A percentile compares a stretch with the other conserved stretches of the same genome.
phyloP scores from a whole-genome alignment of 2,113 vertebrate species.

The Centrocercus urophasianus region DNA sequence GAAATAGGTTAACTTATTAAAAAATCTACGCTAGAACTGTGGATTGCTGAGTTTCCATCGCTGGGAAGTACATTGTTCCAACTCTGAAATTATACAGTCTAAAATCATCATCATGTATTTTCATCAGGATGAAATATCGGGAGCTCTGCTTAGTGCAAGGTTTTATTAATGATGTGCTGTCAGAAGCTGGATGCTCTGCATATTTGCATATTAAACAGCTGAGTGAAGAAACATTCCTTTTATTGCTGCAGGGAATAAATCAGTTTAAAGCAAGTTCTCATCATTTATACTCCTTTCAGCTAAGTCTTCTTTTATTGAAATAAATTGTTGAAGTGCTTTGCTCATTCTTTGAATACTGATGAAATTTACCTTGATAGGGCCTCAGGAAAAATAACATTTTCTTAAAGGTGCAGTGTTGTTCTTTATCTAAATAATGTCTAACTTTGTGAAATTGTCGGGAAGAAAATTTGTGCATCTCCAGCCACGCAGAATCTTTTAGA shows the following conservation, averaged over 20 bases:
- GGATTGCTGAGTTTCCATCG: conserved; percentile 79
- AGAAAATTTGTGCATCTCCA: conserved; percentile 39
- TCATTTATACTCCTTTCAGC: conserved; percentile 92
- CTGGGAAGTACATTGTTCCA: conserved; percentile 84
- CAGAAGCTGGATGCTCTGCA: conserved; percentile 98
- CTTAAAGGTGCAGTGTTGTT: conserved; percentile 81
- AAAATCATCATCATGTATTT: conserved; percentile 99
- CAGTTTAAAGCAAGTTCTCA: conserved; percentile 98
- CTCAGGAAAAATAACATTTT: conserved; percentile 84
- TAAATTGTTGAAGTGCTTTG: conserved; percentile 92
- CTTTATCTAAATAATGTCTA: conserved; percentile 41
- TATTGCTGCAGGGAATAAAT: conserved; percentile 98
- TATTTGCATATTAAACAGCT: conserved; percentile 99
- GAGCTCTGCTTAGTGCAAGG: conserved; percentile 91
- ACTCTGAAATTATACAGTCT: conserved; percentile 93
- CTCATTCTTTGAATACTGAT: conserved; percentile 91
- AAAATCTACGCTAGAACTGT: conserved; percentile 43
- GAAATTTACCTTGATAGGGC: conserved; percentile 88
- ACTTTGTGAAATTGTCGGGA: conserved; percentile 61
- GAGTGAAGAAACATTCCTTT: conserved; percentile 93
- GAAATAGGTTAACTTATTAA: conserved; percentile 53
- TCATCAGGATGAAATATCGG: conserved; percentile 99
- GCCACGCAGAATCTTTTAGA: neutral
- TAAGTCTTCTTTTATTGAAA: conserved; percentile 96
- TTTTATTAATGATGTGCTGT: conserved; percentile 99